Percentiles rank a stretch among this genome's conserved stretches.
These are phyloP conservation scores for Microtus montanus DNA, from an alignment of 2,113 vertebrate genomes.

Conservation along the genomic window DNA sequence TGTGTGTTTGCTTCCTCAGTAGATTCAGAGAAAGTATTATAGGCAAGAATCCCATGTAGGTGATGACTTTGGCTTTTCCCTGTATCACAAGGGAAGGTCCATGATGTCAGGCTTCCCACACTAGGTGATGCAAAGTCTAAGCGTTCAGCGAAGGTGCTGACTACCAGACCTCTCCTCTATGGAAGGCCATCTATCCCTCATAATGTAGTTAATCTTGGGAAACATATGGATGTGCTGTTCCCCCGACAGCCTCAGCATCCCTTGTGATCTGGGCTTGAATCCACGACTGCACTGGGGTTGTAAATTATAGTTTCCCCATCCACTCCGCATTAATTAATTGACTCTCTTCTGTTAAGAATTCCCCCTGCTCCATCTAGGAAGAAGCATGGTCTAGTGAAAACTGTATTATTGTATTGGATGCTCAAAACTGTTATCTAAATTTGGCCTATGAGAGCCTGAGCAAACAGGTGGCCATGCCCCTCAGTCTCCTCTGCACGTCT, in stretches of 20 bases:
- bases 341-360: background rate
- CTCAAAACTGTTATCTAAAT: background rate
- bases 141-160: background rate
- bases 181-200: background rate
- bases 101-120: no score
- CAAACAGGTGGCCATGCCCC: background rate
- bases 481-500: background rate
- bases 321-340: background rate
- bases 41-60: background rate
- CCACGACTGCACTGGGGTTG: background rate
- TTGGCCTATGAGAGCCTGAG: background rate
- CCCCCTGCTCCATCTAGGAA: background rate
- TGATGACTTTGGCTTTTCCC: background rate
- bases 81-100: background rate
- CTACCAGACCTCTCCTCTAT: background rate
- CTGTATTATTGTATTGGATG: background rate
- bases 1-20: background rate
- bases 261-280: background rate
- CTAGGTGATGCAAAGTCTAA: background rate
- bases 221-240: background rate
- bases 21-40: background rate
- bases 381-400: background rate
- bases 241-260: background rate
- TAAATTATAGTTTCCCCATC: background rate
- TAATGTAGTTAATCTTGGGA: background rate